These are phyloP conservation scores for Electrona antarctica DNA, from an alignment of 2,113 vertebrate genomes.

Conservation along the genomic window DNA sequence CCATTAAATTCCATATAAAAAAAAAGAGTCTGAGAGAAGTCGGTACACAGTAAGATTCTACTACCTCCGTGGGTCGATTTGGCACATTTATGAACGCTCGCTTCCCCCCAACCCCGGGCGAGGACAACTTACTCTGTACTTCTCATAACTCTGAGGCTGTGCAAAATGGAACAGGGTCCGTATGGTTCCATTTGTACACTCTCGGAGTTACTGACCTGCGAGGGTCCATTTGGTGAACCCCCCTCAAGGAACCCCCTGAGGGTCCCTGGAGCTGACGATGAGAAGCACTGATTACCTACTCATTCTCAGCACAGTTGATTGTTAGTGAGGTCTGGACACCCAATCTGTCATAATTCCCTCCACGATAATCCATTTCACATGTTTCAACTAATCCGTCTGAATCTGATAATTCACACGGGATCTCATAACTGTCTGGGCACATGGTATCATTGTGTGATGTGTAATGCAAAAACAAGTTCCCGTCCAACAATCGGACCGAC, in stretches of 20 bases:
- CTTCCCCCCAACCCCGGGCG: too few relatives aligned
- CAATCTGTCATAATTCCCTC: conserved; percentile 37
- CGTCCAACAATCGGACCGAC: not conserved
- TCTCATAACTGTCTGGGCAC: conserved; percentile 3
- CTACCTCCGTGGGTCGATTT: conserved; percentile 62
- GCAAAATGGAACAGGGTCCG: too few relatives aligned
- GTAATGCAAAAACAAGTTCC: conserved; percentile 13
- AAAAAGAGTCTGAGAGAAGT: conserved; percentile 60
- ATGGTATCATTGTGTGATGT: not conserved
- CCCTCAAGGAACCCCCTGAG: too few relatives aligned
- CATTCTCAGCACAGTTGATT: conserved; percentile 57
- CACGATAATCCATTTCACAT: conserved; percentile 20
- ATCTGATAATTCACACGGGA: not conserved
- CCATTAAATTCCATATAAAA: conserved; percentile 60
- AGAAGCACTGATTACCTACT: conserved; percentile 44
- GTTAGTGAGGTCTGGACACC: conserved; percentile 57
- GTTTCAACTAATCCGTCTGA: conserved; percentile 12
- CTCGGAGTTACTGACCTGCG: too few relatives aligned
- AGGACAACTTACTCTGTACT: too few relatives aligned
- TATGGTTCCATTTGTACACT: too few relatives aligned
- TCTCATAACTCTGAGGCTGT: too few relatives aligned
- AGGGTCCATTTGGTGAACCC: too few relatives aligned
- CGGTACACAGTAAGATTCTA: conserved; percentile 64
- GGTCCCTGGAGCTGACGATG: too few relatives aligned
- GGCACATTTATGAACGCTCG: conserved; percentile 52